Conservation (phyloP, 2,888 invertebrate genomes). For the Mythimna pallens region DNA sequence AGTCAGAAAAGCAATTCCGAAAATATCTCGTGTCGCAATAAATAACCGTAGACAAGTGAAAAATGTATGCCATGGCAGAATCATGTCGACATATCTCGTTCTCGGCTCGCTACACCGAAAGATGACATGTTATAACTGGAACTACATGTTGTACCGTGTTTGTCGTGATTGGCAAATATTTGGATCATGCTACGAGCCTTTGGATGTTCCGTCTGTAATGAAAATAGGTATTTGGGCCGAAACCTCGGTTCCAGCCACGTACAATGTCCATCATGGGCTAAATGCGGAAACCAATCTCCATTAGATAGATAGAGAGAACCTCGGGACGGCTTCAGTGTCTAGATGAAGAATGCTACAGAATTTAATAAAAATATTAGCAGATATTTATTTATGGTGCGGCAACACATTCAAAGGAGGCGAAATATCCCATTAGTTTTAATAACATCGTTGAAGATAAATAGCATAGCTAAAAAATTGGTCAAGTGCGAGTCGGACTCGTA, state of each 20-base stretch:
- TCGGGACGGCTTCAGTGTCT: background rate
- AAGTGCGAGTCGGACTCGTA: too few relatives aligned
- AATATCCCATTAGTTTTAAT: background rate
- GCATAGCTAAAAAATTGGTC: too few relatives aligned
- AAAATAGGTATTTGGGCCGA: background rate
- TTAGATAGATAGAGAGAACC: background rate
- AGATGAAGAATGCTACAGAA: background rate
- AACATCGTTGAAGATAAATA: background rate
- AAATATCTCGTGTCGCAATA: slow-evolving; percentile 5
- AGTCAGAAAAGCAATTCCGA: background rate
- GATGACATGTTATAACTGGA: slow-evolving; percentile 24
- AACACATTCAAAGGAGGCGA: slow-evolving; percentile 93
- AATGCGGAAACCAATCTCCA: too few relatives aligned
- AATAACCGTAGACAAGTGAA: slow-evolving; percentile 23
- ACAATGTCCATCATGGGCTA: too few relatives aligned
- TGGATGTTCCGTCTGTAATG: background rate
- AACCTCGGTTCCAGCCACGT: background rate
- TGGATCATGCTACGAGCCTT: background rate
- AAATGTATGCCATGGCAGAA: slow-evolving; percentile 16
- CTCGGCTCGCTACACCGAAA: slow-evolving; percentile 29
- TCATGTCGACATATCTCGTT: slow-evolving; percentile 7
- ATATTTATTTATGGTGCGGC: background rate
- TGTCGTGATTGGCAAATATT: slow-evolving; percentile 32
- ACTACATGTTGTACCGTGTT: slow-evolving; percentile 6
- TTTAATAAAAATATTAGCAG: background rate